Base-by-base conservation (phyloP, 1,140 invertebrate genomes). In the Formica selysi region DNA sequence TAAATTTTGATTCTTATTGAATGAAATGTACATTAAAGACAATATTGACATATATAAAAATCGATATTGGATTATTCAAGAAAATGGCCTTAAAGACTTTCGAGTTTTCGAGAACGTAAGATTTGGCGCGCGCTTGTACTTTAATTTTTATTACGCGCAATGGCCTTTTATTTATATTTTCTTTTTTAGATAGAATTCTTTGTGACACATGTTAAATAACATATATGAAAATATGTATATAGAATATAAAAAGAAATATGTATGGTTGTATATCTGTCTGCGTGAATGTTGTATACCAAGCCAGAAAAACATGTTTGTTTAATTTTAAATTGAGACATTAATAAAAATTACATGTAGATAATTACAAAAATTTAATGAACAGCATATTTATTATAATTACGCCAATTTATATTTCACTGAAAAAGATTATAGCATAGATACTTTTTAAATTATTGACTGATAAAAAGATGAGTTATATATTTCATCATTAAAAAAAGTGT, bases 121-220 rank as follows among this genome's bases (percentile, higher is more conserved):
- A 32, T 74, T 73, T 59, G 16, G 48, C 16, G 16, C 68, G 68
- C 19, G 4, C 41, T 44, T 44, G 79, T 81, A 81, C 38, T 22
- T 81, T 48, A 83, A 73, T 32, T 83, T 62, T 74, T 73, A 48
- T 44, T 59, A 26, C 3, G 32, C 32, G 32, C 22, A 0, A 80
- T 10, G 4, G 38, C 48, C 36, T 67, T 19, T 79, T 19, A 13
- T 79, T 26, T 6, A 13, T 16, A 16, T 26, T 61, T 32, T 81
- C 22, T 59, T 13, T 32, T 32, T 41, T 29, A 62, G 67, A 38
- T 48, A 79, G 3, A 36, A 38, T 51, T 67, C 4, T 22, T 67
- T 22, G 13, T 78, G 16, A 36, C 48, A 51, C n/a, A 36, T 54
- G 3, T 32, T 70, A 38, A 80, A 32, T 26, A 13, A 70, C 32